Base-by-base conservation (phyloP, 2,113 vertebrate genomes). In the Dinomys branickii region DNA sequence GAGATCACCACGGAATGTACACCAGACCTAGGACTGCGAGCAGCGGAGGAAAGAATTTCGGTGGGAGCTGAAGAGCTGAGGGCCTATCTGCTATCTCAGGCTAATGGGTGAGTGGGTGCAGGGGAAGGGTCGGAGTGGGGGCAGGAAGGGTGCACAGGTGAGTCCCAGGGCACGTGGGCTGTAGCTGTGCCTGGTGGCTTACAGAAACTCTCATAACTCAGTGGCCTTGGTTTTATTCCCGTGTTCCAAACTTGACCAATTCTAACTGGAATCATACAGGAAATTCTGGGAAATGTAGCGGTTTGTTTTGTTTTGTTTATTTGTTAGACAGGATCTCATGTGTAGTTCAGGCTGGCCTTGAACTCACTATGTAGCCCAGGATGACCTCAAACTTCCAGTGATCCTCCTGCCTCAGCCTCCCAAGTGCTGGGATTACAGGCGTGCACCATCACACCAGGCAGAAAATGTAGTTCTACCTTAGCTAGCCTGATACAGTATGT, bases 241-340 rank as follows among this genome's bases (percentile, higher is more conserved):
- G 30, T 22, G 50, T 93, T 54, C 41, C 52, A 83, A 77, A 87
- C 67, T 69, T 90, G 28, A 77, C 2, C 35, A 90, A 59, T 9
- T 35, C 30, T 41, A 91, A 61, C 52, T 94, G 41, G 85, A 81
- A 71, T n/a, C 50, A 50, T 12, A 41, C 28, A 17, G 19, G 19
- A 35, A 58, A 82, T 78, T 91, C 65, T 91, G 59, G 80, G 84
- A 88, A 97, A 61, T 28, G 30, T 54, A 69, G 41, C 88, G n/a
- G 14, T 67, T 65, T 65, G 63, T 33, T 67, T 67, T 35, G 63
- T 67, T 67, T 33, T 33, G 63, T 67, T 67, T 67, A 5, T 35
- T 67, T 67, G 16, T 67, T 67, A 67, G 65, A 67, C 30, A 17
- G 33, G 2, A 26, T 67, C 33, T n/a, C 16, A 7, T 14, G n/a